phyloP scores from a whole-genome alignment of 2,888 invertebrate genomes.

The Trypoxylon attenuatum region DNA sequence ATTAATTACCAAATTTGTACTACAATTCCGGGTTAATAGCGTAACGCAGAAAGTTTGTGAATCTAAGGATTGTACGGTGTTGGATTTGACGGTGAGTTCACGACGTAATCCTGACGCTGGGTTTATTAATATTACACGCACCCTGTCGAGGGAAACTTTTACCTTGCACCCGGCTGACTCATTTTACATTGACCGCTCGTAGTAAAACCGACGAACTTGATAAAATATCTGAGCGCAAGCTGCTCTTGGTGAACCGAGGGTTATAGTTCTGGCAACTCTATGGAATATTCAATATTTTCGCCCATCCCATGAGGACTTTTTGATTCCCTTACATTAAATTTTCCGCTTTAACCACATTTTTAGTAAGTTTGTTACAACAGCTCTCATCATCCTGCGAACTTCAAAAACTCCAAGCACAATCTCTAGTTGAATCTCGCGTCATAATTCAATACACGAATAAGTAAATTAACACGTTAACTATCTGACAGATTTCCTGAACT shows the following conservation, averaged over 20 bases:
- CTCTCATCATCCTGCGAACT: too few species aligned
- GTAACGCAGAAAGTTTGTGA: conserved; percentile 16
- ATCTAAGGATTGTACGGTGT: too few species aligned
- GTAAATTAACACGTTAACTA: too few species aligned
- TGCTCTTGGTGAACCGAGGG: neutral
- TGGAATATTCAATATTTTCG: conserved; percentile 24
- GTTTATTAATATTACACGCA: conserved; percentile 41
- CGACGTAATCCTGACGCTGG: conserved; percentile 4
- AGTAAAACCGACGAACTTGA: conserved; percentile 17
- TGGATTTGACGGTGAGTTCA: too few species aligned
- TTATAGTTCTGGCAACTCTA: conserved; percentile 18
- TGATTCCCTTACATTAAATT: neutral
- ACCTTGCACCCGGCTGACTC: conserved; percentile 22
- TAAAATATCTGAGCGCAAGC: conserved; percentile 17
- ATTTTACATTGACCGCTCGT: conserved; percentile 9
- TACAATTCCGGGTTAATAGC: too few species aligned
- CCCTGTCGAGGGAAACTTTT: conserved; percentile 35
- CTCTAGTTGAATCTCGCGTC: too few species aligned
- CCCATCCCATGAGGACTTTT: conserved; percentile 3
- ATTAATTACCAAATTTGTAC: too few species aligned
- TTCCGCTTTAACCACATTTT: too few species aligned
- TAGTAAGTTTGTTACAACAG: too few species aligned
- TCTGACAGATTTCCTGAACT: too few species aligned
- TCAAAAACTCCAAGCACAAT: too few species aligned
- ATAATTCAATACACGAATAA: too few species aligned